Conservation (phyloP, 2,113 vertebrate genomes). For the Microcebus griseorufus region DNA sequence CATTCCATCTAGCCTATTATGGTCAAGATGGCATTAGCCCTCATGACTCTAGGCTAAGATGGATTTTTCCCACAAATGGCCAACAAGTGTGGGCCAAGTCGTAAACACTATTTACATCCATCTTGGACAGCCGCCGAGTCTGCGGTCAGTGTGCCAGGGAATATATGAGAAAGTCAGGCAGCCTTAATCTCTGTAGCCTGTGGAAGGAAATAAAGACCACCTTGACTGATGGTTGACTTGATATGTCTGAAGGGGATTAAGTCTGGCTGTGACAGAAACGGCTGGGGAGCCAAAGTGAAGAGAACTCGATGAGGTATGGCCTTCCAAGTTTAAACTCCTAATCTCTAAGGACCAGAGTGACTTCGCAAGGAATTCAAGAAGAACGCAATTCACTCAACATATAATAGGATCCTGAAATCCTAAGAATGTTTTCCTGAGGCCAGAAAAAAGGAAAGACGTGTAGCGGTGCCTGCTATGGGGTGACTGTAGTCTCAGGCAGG, state of each 20-base stretch:
- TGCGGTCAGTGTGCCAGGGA: slow-evolving; percentile 55
- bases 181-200: slow-evolving; percentile 64
- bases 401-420: slow-evolving; percentile 74
- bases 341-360: slow-evolving; percentile 77
- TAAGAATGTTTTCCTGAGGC: slow-evolving; percentile 59
- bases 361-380: slow-evolving; percentile 77
- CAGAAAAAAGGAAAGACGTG: slow-evolving; percentile 57
- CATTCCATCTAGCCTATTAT: not conserved
- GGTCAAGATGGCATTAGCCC: not conserved
- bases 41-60: slow-evolving; percentile 29
- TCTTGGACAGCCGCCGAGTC: slow-evolving; percentile 24
- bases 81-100: slow-evolving; percentile 5
- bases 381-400: slow-evolving; percentile 70
- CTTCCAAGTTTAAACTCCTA: slow-evolving; percentile 77
- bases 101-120: slow-evolving; percentile 63
- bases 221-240: slow-evolving; percentile 73
- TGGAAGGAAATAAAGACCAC: slow-evolving; percentile 65
- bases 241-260: slow-evolving; percentile 76
- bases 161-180: slow-evolving; percentile 69
- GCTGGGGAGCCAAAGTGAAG: slow-evolving; percentile 60
- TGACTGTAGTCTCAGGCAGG: slow-evolving; percentile 41
- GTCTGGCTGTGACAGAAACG: slow-evolving; percentile 59
- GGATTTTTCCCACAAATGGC: not conserved
- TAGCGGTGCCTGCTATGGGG: slow-evolving; percentile 38
- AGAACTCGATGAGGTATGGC: slow-evolving; percentile 60